phyloP scores from a whole-genome alignment of 2,797 vertebrate genomes.

The Masticophis lateralis region DNA sequence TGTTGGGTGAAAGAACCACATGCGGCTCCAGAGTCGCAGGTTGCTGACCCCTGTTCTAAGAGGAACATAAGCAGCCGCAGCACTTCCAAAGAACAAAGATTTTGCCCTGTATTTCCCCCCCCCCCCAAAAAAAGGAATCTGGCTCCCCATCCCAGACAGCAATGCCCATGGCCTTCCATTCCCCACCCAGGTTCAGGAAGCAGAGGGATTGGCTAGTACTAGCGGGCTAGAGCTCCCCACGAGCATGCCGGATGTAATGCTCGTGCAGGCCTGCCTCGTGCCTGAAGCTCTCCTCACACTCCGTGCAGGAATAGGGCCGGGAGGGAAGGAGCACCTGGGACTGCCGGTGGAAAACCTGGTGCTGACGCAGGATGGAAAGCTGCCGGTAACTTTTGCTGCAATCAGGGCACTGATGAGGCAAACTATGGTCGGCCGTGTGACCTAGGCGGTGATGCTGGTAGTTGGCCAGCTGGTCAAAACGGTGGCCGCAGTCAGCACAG shows the following conservation, averaged over 20 bases:
- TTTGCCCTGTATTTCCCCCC: not conserved
- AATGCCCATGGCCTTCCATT: not conserved
- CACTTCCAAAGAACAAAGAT: not conserved
- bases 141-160: not conserved
- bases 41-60: no score
- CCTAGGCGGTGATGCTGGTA: slow-evolving; percentile 77
- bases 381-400: slow-evolving; percentile 79
- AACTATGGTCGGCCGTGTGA: slow-evolving; percentile 47
- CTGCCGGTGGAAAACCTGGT: slow-evolving; percentile 70
- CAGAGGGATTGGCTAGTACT: no score
- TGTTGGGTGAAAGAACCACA: no score
- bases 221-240: slow-evolving; percentile 49
- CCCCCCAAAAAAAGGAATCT: no score
- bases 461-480: slow-evolving; percentile 72
- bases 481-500: slow-evolving; percentile 61
- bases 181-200: not conserved
- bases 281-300: slow-evolving; percentile 80
- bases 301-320: slow-evolving; percentile 79
- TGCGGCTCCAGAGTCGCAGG: no score
- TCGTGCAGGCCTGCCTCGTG: slow-evolving; percentile 80
- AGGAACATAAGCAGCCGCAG: not conserved
- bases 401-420: slow-evolving; percentile 76
- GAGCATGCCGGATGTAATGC: slow-evolving; percentile 72
- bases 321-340: not conserved
- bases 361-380: slow-evolving; percentile 75